A percentile compares a stretch with the other conserved stretches of the same genome.
Conservation (phyloP, 2,888 invertebrate genomes). For the Biston stratarius region DNA sequence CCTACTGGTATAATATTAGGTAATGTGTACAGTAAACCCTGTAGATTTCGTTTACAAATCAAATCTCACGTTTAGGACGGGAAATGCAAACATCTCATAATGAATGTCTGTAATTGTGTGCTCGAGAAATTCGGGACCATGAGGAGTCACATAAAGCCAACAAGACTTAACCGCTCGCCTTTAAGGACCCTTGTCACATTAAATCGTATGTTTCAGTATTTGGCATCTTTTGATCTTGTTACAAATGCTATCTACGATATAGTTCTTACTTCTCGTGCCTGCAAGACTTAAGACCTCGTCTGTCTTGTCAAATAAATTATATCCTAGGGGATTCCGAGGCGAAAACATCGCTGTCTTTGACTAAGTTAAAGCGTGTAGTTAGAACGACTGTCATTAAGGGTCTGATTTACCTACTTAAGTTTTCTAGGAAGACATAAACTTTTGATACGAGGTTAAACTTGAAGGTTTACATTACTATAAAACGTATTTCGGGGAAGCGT, state of each 20-base stretch:
- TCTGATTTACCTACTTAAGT: constrained; percentile 5
- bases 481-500: no score
- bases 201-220: not conserved
- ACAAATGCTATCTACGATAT: constrained; percentile 8
- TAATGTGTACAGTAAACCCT: not conserved
- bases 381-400: constrained; percentile 9
- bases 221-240: constrained; percentile 1
- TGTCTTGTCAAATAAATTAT: constrained; percentile 33
- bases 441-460: not conserved
- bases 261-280: constrained; percentile 5
- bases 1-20: no score
- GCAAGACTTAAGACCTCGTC: constrained; percentile 19
- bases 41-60: constrained; percentile 24
- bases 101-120: constrained; percentile 36
- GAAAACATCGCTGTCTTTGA: constrained; percentile 26
- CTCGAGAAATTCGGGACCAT: constrained; percentile 24
- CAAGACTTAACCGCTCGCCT: not conserved
- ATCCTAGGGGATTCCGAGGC: constrained; percentile 23
- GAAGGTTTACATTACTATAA: no score
- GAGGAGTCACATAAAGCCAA: constrained; percentile 18
- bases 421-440: not conserved
- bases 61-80: constrained; percentile 29
- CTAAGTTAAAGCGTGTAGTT: constrained; percentile 17
- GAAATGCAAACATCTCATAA: constrained; percentile 38
- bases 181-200: constrained; percentile 5